A percentile compares a stretch with the other conserved stretches of the same genome.
Evolutionary conservation across 2,888 invertebrate genomes (phyloP).

Genomic region (Microctonus brassicae): DNA sequence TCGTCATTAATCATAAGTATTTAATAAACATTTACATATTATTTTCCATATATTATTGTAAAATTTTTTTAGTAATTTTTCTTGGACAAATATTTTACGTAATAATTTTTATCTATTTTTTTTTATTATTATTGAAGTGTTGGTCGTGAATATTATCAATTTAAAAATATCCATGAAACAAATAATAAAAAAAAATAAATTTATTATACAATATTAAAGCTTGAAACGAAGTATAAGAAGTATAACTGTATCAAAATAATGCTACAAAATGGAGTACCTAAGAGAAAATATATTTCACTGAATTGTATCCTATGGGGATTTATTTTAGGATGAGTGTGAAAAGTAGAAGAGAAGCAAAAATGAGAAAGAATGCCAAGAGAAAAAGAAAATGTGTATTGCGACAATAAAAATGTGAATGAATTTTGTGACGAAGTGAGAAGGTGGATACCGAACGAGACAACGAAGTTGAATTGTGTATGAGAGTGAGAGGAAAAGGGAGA

Average conservation of each 20-base stretch:
- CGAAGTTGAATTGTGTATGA: conserved; percentile 31
- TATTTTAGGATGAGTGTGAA: conserved; percentile 11
- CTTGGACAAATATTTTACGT: not conserved
- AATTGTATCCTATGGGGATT: conserved; percentile 1
- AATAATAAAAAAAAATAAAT: not conserved
- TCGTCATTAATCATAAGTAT: no score
- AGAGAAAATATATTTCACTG: not conserved
- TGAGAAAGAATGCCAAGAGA: not conserved
- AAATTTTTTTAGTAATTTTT: not conserved
- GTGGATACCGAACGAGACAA: conserved; percentile 24
- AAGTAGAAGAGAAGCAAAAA: not conserved
- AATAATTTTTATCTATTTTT: not conserved
- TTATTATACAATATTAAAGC: not conserved
- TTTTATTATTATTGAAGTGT: not conserved
- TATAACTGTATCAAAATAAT: not conserved
- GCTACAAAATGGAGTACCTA: not conserved
- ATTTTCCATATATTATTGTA: no score
- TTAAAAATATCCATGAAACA: not conserved
- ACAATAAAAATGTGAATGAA: conserved; percentile 30
- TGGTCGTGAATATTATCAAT: not conserved
- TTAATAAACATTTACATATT: no score
- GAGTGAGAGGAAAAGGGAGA: conserved; percentile 34
- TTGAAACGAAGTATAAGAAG: not conserved
- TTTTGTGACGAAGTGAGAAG: conserved; percentile 29
- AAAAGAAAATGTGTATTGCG: conserved; percentile 11